These are phyloP conservation scores for Paramormyrops kingsleyae DNA, from an alignment of 2,113 vertebrate genomes.

Conservation along the genomic window DNA sequence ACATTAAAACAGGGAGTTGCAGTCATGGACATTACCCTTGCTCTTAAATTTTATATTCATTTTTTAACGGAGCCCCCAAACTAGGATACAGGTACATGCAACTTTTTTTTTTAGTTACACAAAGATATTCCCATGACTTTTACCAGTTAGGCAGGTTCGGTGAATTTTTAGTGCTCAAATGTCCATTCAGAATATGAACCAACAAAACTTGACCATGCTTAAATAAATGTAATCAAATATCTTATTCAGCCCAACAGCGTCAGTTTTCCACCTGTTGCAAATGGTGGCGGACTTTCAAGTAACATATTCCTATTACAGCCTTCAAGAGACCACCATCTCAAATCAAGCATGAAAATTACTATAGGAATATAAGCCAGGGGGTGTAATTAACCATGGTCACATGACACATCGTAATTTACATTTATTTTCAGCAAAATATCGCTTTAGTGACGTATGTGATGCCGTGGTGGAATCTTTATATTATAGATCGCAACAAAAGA, in stretches of 20 bases:
- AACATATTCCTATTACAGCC: background rate
- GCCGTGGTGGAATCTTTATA: background rate
- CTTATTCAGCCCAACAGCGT: background rate
- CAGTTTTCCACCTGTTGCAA: background rate
- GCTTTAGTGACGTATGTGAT: background rate
- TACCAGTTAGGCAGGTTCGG: background rate
- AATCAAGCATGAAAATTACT: background rate
- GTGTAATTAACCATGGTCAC: background rate
- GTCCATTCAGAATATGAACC: background rate
- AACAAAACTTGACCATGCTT: background rate
- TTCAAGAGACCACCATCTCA: background rate
- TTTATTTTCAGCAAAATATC: background rate
- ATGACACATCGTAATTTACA: background rate
- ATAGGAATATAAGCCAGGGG: background rate
- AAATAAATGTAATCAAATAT: background rate
- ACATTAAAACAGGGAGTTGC: background rate
- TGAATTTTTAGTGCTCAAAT: background rate
- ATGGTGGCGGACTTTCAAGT: background rate
- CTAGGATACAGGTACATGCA: background rate
- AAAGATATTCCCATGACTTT: background rate
- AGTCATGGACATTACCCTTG: background rate
- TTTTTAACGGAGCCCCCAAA: background rate
- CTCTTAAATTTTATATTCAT: background rate
- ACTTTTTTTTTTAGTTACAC: background rate
- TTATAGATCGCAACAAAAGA: background rate